These are phyloP conservation scores for Drosophila lowei DNA, from an alignment of 1,140 invertebrate species.

Conservation along the genomic window DNA sequence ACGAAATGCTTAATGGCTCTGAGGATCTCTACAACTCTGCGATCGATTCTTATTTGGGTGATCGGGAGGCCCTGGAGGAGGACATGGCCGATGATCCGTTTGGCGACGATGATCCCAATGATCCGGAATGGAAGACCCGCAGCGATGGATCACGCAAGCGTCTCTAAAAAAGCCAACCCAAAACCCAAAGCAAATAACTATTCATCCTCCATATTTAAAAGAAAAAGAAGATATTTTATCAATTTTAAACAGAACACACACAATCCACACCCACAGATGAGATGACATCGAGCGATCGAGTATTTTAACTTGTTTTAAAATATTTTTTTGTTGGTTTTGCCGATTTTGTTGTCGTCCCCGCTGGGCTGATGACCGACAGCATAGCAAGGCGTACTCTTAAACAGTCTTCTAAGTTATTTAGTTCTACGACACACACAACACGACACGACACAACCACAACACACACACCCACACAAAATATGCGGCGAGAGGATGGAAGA, in stretches of 20 bases:
- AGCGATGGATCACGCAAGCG: constrained; percentile 48
- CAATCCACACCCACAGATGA: constrained; percentile 20
- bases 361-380: constrained; percentile 22
- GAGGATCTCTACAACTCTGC: constrained; percentile 43
- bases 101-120: constrained; percentile 89
- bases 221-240: constrained; percentile 20
- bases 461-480: constrained; percentile 11
- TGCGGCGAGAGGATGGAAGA: constrained; percentile 3
- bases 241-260: constrained; percentile 38
- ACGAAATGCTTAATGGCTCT: constrained; percentile 17
- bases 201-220: constrained; percentile 25
- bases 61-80: constrained; percentile 52
- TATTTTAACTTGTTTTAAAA: constrained; percentile 72
- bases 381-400: constrained; percentile 39
- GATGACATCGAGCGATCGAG: constrained; percentile 11
- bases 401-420: constrained; percentile 74
- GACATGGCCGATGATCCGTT: constrained; percentile 86
- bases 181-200: constrained; percentile 63
- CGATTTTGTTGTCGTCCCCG: too few relatives aligned
- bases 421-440: constrained; percentile 49
- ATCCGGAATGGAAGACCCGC: constrained; percentile 88
- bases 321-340: constrained; percentile 36
- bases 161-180: constrained; percentile 33
- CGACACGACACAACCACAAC: constrained; percentile 18
- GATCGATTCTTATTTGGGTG: constrained; percentile 64